phyloP scores from a whole-genome alignment of 2,888 invertebrate genomes.

The Mycogona germanica region DNA sequence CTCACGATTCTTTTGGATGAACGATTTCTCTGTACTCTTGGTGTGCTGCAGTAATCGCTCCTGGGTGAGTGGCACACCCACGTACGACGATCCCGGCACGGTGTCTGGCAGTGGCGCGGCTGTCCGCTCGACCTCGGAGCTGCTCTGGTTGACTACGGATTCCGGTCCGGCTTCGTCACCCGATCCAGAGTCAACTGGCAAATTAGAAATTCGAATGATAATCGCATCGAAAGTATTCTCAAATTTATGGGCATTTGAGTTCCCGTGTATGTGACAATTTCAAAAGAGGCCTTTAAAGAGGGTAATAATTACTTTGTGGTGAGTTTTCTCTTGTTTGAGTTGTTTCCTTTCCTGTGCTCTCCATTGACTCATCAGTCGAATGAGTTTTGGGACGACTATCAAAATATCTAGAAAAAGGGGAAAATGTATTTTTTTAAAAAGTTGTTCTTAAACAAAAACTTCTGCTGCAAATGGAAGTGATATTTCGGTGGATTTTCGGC shows the following conservation, averaged over 20 bases:
- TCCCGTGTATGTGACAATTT: too few species aligned
- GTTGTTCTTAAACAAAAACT: not conserved
- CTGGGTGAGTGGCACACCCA: conserved; percentile 3
- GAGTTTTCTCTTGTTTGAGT: conserved; percentile 30
- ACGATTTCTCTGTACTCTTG: conserved; percentile 8
- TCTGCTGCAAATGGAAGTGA: conserved; percentile 1
- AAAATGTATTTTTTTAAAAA: not conserved
- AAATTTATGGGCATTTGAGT: not conserved
- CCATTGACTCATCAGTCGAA: conserved; percentile 41
- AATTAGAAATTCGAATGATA: conserved; percentile 2
- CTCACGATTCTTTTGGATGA: conserved; percentile 14
- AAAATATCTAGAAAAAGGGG: conserved; percentile 41
- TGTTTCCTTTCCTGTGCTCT: conserved; percentile 25
- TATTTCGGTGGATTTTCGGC: not conserved
- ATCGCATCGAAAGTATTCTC: not conserved
- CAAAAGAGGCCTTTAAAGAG: too few species aligned
- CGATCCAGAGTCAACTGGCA: conserved; percentile 25
- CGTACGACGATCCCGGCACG: conserved; percentile 7
- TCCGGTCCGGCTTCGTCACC: conserved; percentile 37
- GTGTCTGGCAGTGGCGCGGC: too few species aligned
- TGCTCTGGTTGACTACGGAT: not conserved
- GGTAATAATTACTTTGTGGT: too few species aligned
- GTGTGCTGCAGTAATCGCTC: conserved; percentile 5
- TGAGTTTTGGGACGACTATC: conserved; percentile 52
- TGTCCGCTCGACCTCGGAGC: conserved; percentile 1